phyloP scores from a whole-genome alignment of 2,888 invertebrate genomes.

The Cheilosia grossa region DNA sequence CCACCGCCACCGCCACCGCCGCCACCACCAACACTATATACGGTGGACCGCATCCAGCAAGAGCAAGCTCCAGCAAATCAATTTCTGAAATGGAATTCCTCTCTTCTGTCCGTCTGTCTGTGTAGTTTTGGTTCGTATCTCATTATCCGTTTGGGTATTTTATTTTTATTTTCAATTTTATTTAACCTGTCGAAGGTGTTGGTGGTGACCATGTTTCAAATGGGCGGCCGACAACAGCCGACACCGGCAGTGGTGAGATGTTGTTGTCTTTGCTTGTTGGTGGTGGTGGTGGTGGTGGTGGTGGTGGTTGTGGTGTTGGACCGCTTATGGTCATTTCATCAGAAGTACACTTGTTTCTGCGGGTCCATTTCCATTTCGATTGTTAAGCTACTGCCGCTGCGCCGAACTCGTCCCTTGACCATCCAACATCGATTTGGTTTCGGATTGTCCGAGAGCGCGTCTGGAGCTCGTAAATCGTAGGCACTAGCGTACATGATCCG shows the following conservation, averaged over 20 bases:
- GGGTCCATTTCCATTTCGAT: constrained; percentile 72
- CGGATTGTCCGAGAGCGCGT: constrained; percentile 64
- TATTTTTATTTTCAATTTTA: constrained; percentile 63
- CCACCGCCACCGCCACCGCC: constrained; percentile 14
- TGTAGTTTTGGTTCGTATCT: constrained; percentile 65
- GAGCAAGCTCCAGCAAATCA: constrained; percentile 53
- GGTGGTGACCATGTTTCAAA: constrained; percentile 82
- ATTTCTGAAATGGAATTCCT: constrained; percentile 67
- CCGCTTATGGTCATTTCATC: constrained; percentile 75
- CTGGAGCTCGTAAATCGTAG: constrained; percentile 74
- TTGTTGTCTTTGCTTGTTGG: constrained; percentile 8
- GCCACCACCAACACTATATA: constrained; percentile 12
- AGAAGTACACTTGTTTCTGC: constrained; percentile 75
- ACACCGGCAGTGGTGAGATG: constrained; percentile 18
- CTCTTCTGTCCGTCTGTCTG: constrained; percentile 34
- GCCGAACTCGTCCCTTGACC: background rate
- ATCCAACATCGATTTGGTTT: constrained; percentile 47
- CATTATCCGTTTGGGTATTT: constrained; percentile 59
- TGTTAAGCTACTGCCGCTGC: constrained; percentile 28
- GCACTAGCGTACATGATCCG: constrained; percentile 73
- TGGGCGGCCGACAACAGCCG: constrained; percentile 66
- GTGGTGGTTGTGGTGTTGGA: constrained; percentile 41
- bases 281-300: constrained; percentile 9
- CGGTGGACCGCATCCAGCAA: constrained; percentile 20
- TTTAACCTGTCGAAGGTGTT: constrained; percentile 83